These are phyloP conservation scores for Phrynocephalus versicolor DNA, from an alignment of 2,113 vertebrate species.

Conservation along the genomic window DNA sequence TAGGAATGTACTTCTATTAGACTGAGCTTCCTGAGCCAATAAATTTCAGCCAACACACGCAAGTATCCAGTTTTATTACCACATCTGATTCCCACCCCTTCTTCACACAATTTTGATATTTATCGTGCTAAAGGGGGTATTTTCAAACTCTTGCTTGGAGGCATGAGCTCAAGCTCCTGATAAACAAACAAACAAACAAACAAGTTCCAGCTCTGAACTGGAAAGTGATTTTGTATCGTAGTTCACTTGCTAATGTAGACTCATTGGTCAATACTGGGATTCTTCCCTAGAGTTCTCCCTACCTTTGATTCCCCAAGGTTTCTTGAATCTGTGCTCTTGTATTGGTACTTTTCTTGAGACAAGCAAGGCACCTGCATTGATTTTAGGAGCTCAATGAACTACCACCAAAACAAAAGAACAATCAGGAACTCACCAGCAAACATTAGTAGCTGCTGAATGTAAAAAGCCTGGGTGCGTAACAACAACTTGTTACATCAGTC, in stretches of 20 bases:
- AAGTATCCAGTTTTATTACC: constrained; percentile 63
- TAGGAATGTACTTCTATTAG: constrained; percentile 65
- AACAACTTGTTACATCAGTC: not conserved
- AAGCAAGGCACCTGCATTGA: not conserved
- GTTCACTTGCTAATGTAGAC: not conserved
- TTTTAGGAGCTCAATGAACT: not conserved
- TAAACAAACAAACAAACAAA: too few relatives aligned
- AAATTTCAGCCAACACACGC: constrained; percentile 72
- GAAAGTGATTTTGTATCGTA: not conserved
- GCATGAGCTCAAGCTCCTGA: constrained; percentile 43
- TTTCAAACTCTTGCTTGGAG: constrained; percentile 59
- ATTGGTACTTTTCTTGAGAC: not conserved
- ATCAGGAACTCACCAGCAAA: not conserved
- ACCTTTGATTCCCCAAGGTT: not conserved
- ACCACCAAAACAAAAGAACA: not conserved
- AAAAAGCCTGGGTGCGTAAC: too few relatives aligned
- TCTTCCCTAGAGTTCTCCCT: not conserved
- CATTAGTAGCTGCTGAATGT: not conserved
- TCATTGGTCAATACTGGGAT: not conserved
- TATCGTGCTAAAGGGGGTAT: constrained; percentile 57
- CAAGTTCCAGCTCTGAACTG: constrained; percentile 29
- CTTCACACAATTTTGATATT: constrained; percentile 53
- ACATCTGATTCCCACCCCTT: constrained; percentile 51
- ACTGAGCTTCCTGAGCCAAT: constrained; percentile 66
- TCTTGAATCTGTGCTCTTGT: not conserved